phyloP scores from a whole-genome alignment of 2,113 vertebrate species.

The Spea bombifrons region DNA sequence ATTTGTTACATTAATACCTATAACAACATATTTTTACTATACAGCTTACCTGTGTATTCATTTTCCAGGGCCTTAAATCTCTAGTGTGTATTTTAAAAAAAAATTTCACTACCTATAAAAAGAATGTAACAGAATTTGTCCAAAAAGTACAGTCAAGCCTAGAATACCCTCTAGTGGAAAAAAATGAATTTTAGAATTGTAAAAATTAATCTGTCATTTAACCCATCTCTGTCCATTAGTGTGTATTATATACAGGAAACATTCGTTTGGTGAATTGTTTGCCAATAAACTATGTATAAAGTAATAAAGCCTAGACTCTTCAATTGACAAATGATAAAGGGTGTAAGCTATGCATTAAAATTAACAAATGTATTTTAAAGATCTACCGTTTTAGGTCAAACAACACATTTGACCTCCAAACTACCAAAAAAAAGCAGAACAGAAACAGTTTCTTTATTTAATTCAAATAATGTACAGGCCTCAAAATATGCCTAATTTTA shows the following conservation, averaged over 20 bases:
- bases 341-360: not conserved
- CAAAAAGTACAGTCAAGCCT: conserved; percentile 39
- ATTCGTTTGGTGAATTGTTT: too few relatives aligned
- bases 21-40: conserved; percentile 55
- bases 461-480: too few relatives aligned
- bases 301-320: not conserved
- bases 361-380: too few relatives aligned
- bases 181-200: conserved; percentile 17
- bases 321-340: not conserved
- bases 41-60: conserved; percentile 52
- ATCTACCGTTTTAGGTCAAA: too few relatives aligned
- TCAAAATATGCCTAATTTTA: too few relatives aligned
- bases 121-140: not conserved
- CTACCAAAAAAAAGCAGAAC: too few relatives aligned
- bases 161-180: conserved; percentile 61
- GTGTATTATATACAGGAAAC: too few relatives aligned
- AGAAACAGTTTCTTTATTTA: too few relatives aligned
- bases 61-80: conserved; percentile 44
- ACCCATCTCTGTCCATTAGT: not conserved
- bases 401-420: too few relatives aligned
- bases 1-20: conserved; percentile 55
- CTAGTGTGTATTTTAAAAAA: conserved; percentile 36
- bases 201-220: not conserved
- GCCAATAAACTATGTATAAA: not conserved
- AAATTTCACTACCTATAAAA: conserved; percentile 22